Conservation (phyloP, 2,113 vertebrate species). For the Pangasianodon hypophthalmus region DNA sequence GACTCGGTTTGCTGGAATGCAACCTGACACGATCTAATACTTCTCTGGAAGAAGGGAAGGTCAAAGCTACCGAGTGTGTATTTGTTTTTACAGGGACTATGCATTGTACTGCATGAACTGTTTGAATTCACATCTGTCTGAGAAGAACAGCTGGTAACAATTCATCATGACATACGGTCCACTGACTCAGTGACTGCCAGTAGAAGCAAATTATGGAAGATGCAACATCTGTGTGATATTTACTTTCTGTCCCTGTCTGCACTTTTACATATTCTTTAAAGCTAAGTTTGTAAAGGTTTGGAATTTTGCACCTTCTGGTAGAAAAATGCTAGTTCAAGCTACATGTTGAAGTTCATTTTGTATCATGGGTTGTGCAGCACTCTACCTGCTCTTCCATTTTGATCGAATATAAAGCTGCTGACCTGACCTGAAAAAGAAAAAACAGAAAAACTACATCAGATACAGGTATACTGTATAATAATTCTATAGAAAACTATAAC, state of each 20-base stretch:
- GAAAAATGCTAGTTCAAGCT: not conserved
- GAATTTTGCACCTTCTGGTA: not conserved
- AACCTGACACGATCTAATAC: conserved; percentile 62
- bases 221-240: conserved; percentile 25
- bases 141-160: conserved; percentile 40
- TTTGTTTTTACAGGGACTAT: conserved; percentile 46
- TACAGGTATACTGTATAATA: not conserved
- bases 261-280: not conserved
- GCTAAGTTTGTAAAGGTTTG: not conserved
- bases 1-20: conserved; percentile 52
- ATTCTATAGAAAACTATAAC: not conserved
- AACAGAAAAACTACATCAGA: not conserved
- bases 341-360: not conserved
- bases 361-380: not conserved
- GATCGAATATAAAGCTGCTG: not conserved
- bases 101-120: conserved; percentile 20
- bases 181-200: not conserved
- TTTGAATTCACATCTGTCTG: conserved; percentile 55
- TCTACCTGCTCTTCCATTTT: not conserved
- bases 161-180: conserved; percentile 15
- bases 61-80: conserved; percentile 35
- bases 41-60: conserved; percentile 49
- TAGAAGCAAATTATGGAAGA: not conserved
- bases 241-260: not conserved
- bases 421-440: not conserved